Percentiles rank a stretch among this genome's conserved stretches.
phyloP scores from a whole-genome alignment of 2,888 invertebrate genomes.

The Actias luna region DNA sequence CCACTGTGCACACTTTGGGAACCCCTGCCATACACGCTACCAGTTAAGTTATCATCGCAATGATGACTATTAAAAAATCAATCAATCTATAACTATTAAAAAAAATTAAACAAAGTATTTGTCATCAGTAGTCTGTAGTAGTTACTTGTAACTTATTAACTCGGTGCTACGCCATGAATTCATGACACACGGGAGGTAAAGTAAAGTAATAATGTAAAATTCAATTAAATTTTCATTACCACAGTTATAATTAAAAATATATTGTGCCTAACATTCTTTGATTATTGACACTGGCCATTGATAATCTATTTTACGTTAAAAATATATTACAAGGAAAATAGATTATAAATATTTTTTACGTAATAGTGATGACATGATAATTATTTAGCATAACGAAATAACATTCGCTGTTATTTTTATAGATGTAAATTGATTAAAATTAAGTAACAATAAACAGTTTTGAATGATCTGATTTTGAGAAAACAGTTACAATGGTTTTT shows the following conservation, averaged over 20 bases:
- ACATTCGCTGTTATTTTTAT: not conserved
- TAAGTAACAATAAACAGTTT: not conserved
- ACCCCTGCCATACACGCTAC: no score
- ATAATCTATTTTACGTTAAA: not conserved
- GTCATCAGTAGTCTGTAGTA: no score
- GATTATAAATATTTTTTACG: not conserved
- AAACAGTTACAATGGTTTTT: constrained; percentile 31
- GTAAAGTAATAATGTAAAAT: not conserved
- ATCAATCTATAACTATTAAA: no score
- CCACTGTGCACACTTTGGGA: no score
- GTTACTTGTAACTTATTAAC: no score
- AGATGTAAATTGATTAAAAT: not conserved
- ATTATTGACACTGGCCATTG: not conserved
- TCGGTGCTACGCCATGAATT: not conserved
- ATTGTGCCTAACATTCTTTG: not conserved
- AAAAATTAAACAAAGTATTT: no score
- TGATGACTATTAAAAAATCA: no score
- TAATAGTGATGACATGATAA: not conserved
- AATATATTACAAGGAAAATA: not conserved
- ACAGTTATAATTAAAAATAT: not conserved
- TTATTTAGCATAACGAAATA: not conserved
- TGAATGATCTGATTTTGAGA: not conserved
- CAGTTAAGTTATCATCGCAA: no score
- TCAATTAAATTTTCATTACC: not conserved
- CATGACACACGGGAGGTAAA: not conserved